These are phyloP conservation scores for Channa argus DNA, from an alignment of 2,113 vertebrate genomes.

Conservation along the genomic window DNA sequence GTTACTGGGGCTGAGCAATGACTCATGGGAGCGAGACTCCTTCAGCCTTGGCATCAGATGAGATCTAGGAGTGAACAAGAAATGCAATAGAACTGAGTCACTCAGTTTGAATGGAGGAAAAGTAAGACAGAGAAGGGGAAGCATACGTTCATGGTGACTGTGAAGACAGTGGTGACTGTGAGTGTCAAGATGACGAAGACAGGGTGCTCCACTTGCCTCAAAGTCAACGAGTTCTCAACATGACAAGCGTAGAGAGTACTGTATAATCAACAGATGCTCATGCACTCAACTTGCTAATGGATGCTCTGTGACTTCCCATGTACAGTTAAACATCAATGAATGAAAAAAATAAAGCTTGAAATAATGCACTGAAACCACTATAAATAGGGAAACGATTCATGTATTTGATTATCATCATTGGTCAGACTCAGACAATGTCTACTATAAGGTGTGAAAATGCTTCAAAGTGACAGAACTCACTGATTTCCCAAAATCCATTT, in stretches of 20 bases:
- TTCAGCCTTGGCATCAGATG: conserved; percentile 99
- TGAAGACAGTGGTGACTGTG: conserved; percentile 35
- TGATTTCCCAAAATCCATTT: background rate
- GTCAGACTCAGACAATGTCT: conserved; percentile 8
- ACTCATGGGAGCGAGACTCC: conserved; percentile 99
- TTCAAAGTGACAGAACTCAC: background rate
- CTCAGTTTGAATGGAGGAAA: background rate
- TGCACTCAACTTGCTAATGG: conserved; percentile 12
- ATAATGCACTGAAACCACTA: background rate
- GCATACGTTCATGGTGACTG: conserved; percentile 45
- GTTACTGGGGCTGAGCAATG: conserved; percentile 97
- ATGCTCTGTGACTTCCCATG: conserved; percentile 24
- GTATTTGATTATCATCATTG: conserved; percentile 29
- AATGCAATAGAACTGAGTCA: conserved; percentile 53
- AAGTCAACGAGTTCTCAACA: conserved; percentile 32
- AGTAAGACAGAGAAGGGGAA: conserved; percentile 39
- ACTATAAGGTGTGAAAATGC: conserved; percentile 12
- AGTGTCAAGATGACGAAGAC: conserved; percentile 46
- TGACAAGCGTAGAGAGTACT: conserved; percentile 1
- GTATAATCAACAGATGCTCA: conserved; percentile 23
- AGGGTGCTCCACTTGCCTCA: conserved; percentile 47
- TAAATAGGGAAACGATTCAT: conserved; percentile 15
- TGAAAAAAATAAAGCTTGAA: conserved; percentile 5
- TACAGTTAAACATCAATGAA: conserved; percentile 20
- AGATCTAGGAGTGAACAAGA: conserved; percentile 85